A percentile compares a stretch with the other conserved stretches of the same genome.
These are phyloP conservation scores for Chromobotia macracanthus DNA, from an alignment of 2,797 vertebrate genomes.

Conservation along the genomic window DNA sequence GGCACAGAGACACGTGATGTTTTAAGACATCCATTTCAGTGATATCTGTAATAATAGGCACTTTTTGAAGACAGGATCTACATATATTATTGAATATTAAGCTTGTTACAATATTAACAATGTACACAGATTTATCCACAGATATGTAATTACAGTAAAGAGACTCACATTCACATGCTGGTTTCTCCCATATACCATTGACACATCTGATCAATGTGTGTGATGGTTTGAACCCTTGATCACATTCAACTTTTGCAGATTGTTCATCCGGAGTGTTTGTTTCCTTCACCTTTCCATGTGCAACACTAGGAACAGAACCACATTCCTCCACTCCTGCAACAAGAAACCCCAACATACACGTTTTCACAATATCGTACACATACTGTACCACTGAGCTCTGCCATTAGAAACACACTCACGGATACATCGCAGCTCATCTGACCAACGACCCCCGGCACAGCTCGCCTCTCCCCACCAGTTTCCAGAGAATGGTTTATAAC, in stretches of 20 bases:
- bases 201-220: fast-evolving
- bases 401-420: conserved; percentile 23
- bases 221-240: neutral
- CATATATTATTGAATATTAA: no score
- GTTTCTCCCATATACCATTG: conserved; percentile 47
- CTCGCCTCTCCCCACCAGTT: conserved; percentile 16
- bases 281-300: neutral
- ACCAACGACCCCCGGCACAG: neutral
- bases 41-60: no score
- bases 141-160: no score
- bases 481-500: conserved; percentile 16
- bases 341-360: neutral
- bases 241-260: fast-evolving
- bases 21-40: no score
- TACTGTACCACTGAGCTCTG: neutral
- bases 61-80: no score
- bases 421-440: conserved; percentile 24
- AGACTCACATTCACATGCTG: conserved; percentile 60
- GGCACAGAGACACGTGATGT: no score
- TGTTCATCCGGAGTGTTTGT: fast-evolving
- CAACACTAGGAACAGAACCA: conserved; percentile 53
- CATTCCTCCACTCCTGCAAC: conserved; percentile 53
- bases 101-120: no score
- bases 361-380: neutral
- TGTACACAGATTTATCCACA: no score